Percentiles rank a stretch among this genome's conserved stretches.
Evolutionary conservation across 2,888 invertebrate species (phyloP).

Genomic region (Pristionchus exspectatus): DNA sequence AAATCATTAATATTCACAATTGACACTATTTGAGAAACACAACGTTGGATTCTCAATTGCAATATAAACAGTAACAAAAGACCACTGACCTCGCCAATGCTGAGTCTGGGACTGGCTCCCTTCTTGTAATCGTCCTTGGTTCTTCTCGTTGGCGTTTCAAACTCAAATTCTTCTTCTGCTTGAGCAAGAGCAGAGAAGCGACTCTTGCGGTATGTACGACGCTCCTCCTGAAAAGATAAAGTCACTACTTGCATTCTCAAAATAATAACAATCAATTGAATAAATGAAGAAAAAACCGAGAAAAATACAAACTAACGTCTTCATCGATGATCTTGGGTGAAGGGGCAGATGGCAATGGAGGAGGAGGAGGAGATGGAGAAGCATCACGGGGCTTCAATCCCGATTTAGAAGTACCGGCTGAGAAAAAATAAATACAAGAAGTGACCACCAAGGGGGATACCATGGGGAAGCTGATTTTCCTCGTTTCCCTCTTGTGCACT

Average conservation of each 20-base stretch:
- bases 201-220: constrained; percentile 24
- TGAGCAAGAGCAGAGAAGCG: constrained; percentile 52
- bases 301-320: background rate
- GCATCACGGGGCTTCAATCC: background rate
- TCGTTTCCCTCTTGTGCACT: constrained; percentile 58
- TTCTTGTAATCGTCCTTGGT: constrained; percentile 68
- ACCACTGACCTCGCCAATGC: constrained; percentile 62
- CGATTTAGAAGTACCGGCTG: constrained; percentile 12
- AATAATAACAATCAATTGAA: background rate
- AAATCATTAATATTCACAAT: background rate
- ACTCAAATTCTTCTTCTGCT: constrained; percentile 39
- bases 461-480: constrained; percentile 57
- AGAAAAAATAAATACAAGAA: background rate
- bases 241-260: background rate
- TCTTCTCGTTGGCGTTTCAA: constrained; percentile 7
- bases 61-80: background rate
- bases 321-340: constrained; percentile 41
- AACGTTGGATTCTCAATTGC: too few relatives aligned
- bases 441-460: background rate
- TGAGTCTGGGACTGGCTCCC: constrained; percentile 65
- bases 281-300: background rate
- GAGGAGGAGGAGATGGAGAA: constrained; percentile 39
- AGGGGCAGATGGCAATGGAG: constrained; percentile 10
- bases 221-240: background rate
- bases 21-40: background rate